Evolutionary conservation across 2,797 vertebrate genomes (phyloP).

Genomic region (Buceros bicornis): DNA sequence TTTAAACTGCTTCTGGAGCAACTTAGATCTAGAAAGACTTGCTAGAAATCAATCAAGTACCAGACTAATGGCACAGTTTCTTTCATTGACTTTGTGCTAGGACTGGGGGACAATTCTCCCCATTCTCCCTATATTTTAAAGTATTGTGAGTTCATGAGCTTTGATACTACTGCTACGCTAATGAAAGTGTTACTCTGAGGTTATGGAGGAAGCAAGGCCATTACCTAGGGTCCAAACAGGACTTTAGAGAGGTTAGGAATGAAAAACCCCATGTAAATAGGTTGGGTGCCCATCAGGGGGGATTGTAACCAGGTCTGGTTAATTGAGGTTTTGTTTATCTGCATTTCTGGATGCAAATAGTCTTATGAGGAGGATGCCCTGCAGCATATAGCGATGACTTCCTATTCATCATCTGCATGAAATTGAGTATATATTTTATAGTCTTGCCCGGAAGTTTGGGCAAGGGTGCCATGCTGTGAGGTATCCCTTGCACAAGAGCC

Average conservation of each 20-base stretch:
- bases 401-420: conserved; percentile 13
- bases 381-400: not conserved
- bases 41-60: not conserved
- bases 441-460: not conserved
- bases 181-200: not conserved
- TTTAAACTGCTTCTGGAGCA: conserved; percentile 8
- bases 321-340: conserved; percentile 47
- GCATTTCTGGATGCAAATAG: conserved; percentile 2
- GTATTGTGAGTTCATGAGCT: not conserved
- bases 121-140: not conserved
- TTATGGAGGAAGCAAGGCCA: not conserved
- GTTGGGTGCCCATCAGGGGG: not conserved
- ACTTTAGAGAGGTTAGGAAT: not conserved
- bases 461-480: not conserved
- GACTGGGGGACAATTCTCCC: not conserved
- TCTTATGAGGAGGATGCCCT: not conserved
- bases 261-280: fast-evolving
- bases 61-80: not conserved
- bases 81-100: not conserved
- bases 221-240: not conserved
- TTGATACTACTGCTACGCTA: not conserved
- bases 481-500: not conserved
- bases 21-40: not conserved
- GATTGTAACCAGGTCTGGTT: conserved; percentile 28
- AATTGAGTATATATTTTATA: not conserved